Base-by-base conservation (phyloP, 2,113 vertebrate species). In the Myiozetetes cayanensis region DNA sequence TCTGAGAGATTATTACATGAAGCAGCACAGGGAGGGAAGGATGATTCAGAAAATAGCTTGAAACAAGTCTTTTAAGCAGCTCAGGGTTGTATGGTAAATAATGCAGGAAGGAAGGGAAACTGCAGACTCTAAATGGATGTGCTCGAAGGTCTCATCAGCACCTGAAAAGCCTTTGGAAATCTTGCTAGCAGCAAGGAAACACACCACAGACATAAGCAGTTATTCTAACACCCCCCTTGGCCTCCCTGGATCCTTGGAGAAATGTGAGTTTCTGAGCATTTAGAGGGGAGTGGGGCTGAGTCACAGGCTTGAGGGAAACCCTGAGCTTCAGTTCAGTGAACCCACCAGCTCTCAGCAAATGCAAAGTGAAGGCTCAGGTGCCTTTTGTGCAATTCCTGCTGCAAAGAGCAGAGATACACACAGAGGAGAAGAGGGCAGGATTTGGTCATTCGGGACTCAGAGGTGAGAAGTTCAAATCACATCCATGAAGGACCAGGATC, bases 81-180 rank as follows among this genome's bases (percentile, higher is more conserved):
- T 75, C 1, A 2, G 73, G 77, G 35, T 77, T 67, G 79, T 77
- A 44, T 55, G 84, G 95, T 96, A 96, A 96, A 96, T 97, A 96
- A 97, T 96, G 88, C 86, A 97, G 94, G 93, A 96, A 96, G 85
- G 96, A 96, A 94, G 71, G 80, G 80, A 92, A 97, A 44, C 24
- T 89, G 91, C 85, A 94, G 81, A 49, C 80, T 95, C 56, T 87
- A 96, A 97, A 87, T 92, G 94, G 95, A 93, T 87, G 73, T 85
- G 86, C 93, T 96, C 90, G 96, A 96, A 95, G 86, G 88, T 90
- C 86, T 79, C 79, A 76, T 61, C 55, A 50, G 91, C 82, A 89
- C 74, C 90, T 82, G 67, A 78, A 70, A 87, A 56, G 61, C 43
- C 85, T 72, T 52, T 70, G 90, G 95, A 96, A 67, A 61, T 11